Base-by-base conservation (phyloP, 2,888 invertebrate genomes). In the Eretmocerus hayati region DNA sequence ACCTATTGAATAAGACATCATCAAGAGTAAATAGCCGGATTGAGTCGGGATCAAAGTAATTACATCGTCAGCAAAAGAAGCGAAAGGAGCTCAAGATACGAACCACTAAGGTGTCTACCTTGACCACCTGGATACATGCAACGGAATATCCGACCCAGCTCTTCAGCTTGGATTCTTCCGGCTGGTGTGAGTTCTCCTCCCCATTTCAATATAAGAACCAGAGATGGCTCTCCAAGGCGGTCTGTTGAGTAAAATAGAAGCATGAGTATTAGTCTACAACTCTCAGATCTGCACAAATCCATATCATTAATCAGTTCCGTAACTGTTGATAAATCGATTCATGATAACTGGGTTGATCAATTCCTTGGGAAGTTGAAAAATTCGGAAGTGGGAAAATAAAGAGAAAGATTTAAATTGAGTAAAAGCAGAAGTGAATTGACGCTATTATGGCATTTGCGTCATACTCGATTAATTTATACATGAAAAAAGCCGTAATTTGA, bases 41-140 rank as follows among this genome's bases (percentile, higher is more conserved):
- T 30, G 23, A 42, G 42, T 37, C 45, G 39, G 35, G 35, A n/a
- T 41, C 11, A 39, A 46, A 37, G 18, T 48, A 48, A 52, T 43
- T 52, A 55, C 37, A 47, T 58, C 54, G 56, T 55, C 56, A 57
- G 58, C 58, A 58, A 60, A 60, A 59, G 56, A 58, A 60, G 58
- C 58, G 57, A 50, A 48, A 53, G 50, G 64, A 66, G 65, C 69
- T 65, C 66, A 67, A 67, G 73, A 75, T 77, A 78, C 77, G 75
- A 72, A 84, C 85, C 84, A 69, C 84, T 80, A 72, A 84, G 81
- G 69, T 89, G 87, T 65, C 89, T 81, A 67, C 90, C 90, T 83
- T 94, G 94, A 57, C 95, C 95, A 47, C 95, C 96, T 11, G 99
- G 99, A 75, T 99, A 99, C 88, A 99, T 94, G 80, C 97, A 97